Evolutionary conservation across 2,888 invertebrate species (phyloP).

Genomic region (Notodonta ziczac): DNA sequence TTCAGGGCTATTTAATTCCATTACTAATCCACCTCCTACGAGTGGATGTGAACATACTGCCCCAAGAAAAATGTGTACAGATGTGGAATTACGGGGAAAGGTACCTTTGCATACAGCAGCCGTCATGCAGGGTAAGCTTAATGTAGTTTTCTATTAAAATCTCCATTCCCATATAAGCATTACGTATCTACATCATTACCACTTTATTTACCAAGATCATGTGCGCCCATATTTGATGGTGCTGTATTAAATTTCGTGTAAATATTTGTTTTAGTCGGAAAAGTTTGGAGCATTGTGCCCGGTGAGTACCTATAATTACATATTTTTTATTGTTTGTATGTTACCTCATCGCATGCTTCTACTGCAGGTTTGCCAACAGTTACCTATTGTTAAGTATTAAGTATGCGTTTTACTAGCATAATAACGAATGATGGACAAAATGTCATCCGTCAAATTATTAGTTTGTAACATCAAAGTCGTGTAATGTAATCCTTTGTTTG

Average conservation of each 20-base stretch:
- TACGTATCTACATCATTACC: neutral
- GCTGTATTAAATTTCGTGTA: neutral
- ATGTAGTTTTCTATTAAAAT: conserved; percentile 6
- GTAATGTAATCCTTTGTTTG: too few relatives aligned
- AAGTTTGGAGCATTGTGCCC: conserved; percentile 71
- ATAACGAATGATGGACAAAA: too few relatives aligned
- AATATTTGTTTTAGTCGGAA: conserved; percentile 56
- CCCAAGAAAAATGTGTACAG: conserved; percentile 48
- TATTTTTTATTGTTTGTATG: neutral
- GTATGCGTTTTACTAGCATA: too few relatives aligned
- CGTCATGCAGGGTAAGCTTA: conserved; percentile 58
- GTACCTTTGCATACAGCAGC: conserved; percentile 64
- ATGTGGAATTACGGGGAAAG: conserved; percentile 62
- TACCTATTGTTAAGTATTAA: too few relatives aligned
- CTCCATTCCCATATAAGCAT: conserved; percentile 3
- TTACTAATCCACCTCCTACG: conserved; percentile 57
- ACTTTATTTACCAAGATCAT: neutral
- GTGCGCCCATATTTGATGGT: neutral
- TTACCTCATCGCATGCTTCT: neutral
- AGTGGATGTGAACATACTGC: conserved; percentile 54
- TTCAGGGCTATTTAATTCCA: conserved; percentile 71
- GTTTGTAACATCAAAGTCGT: too few relatives aligned
- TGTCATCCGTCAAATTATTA: too few relatives aligned
- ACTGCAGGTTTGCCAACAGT: too few relatives aligned
- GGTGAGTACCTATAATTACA: conserved; percentile 53